Evolutionary conservation across 1,140 invertebrate genomes (phyloP), one percentile per base, ranked within the genome.

Genomic region (Archivesica marissinica): DNA sequence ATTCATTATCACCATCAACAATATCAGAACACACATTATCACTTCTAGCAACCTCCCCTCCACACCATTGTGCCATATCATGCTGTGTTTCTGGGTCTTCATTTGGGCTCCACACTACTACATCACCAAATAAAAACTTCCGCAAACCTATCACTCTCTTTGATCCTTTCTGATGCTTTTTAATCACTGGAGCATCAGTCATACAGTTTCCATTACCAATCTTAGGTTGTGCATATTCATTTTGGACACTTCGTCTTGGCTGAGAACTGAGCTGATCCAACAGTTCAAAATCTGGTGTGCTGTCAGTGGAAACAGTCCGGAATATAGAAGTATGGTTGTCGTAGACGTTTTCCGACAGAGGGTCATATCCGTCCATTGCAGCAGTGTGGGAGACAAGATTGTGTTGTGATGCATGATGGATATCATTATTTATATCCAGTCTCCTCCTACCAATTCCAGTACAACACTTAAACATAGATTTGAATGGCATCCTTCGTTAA

Each of bases 241-340:
- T 79, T 23, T 66, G 35, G 17, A 50, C 59, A 47, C n/a, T 66
- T 50, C 7, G 56, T 30, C 77, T 79, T 33, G 35, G 56, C 28
- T 44, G 39, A 3, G 59, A 44, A 28, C 59, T 79, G 0, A 79
- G 39, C 41, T 68, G 77, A 17, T 50, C 56, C 3, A 79, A 28
- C n/a, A 59, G 9, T 23, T 50, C 44, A 64, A 61, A 66, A 30
- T 79, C 77, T 17, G 61, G 59, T 7, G 4, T 64, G 23, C 6
- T 20, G n/a, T 79, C 77, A 47, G 39, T 50, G 39, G 59, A 23
- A 30, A 79, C 39, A 17, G 77, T 79, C 38, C 56, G 28, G 25
- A 50, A 79, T 23, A 66, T 79, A 0, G 33, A 15, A 30, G 41
- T 54, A 59, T 79, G 54, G 35, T 79, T 79, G 52, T 79, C 76